Evolutionary conservation across 1,140 invertebrate genomes (phyloP).

Genomic region (Aphaenogaster rudis): DNA sequence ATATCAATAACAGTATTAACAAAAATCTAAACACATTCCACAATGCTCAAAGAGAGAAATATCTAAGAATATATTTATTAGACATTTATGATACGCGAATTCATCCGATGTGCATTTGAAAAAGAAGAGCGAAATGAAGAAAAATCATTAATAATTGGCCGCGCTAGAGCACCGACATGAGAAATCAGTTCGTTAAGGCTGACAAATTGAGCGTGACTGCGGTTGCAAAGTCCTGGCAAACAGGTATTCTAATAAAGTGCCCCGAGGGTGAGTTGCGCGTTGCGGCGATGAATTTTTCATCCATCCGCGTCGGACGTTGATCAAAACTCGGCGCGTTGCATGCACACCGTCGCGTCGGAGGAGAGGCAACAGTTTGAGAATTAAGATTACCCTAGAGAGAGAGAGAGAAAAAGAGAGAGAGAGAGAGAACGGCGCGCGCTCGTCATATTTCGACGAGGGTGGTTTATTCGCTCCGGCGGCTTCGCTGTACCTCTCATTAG

Average conservation of each 20-base stretch:
- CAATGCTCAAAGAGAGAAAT: background rate
- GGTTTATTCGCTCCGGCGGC: constrained; percentile 34
- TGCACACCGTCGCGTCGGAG: background rate
- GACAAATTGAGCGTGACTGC: constrained; percentile 67
- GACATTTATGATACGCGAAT: background rate
- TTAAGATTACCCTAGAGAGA: constrained; percentile 81
- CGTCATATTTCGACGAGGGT: constrained; percentile 51
- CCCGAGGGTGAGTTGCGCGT: constrained; percentile 41
- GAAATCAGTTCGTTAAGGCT: constrained; percentile 64
- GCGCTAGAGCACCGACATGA: constrained; percentile 12
- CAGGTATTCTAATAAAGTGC: constrained; percentile 71
- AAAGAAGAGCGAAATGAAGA: constrained; percentile 1
- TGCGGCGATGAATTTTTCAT: constrained; percentile 63
- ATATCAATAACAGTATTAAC: background rate
- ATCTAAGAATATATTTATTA: background rate
- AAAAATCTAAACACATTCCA: background rate
- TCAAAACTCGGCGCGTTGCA: constrained; percentile 57
- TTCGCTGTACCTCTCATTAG: constrained; percentile 40
- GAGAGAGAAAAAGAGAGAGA: background rate
- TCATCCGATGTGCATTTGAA: background rate
- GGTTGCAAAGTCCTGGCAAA: constrained; percentile 59
- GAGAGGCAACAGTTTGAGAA: constrained; percentile 71
- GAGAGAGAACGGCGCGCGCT: background rate
- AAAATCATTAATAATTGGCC: constrained; percentile 21
- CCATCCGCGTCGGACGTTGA: constrained; percentile 58